Evolutionary conservation across 1,140 invertebrate genomes (phyloP), one percentile per base, ranked within the genome.

Genomic region (Euglossa dilemma): DNA sequence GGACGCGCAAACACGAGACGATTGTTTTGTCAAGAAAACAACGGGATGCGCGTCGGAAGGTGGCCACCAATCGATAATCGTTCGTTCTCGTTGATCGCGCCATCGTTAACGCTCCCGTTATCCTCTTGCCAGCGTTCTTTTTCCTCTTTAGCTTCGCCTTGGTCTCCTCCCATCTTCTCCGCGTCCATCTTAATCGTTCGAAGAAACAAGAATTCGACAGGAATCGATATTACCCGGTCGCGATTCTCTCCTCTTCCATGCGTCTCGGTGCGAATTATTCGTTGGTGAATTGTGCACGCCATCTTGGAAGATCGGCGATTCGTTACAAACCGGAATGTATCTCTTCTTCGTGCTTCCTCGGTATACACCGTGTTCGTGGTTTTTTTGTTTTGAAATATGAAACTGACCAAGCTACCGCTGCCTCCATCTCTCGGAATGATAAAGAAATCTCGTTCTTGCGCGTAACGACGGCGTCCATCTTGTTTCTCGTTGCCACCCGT

Each of bases 1-100:
- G 67, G 64, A 84, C 84, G 75, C 89, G 87, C 89, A 91, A 90
- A 73, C 89, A 85, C 87, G 85, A 84, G 87, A 90, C 81, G 28
- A 80, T 90, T 90, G 90, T 91, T 91, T 90, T 61, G 47, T 84
- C 74, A 77, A 36, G 84, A 88, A 91, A 91, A 91, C 90, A 90
- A 89, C 76, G 84, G 83, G 89, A 89, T 91, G 89, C 89, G 85
- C 89, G 80, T 88, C 59, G 76, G 82, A 83, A 85, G 76, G 81
- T 71, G 63, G 28, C 70, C 50, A 82, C 70, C 50, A 82, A 43
- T 82, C 80, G 67, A 64, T 75, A 57, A 45, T 79, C 45, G 43
- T 67, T 43, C 54, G 25, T 25, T 82, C 64, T 57, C 61, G 69
- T 85, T 63, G 80, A 63, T 74, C 86, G 61, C 57, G 80, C 74